phyloP scores from a whole-genome alignment of 2,113 vertebrate species.

The Trochalopteron elliotii region DNA sequence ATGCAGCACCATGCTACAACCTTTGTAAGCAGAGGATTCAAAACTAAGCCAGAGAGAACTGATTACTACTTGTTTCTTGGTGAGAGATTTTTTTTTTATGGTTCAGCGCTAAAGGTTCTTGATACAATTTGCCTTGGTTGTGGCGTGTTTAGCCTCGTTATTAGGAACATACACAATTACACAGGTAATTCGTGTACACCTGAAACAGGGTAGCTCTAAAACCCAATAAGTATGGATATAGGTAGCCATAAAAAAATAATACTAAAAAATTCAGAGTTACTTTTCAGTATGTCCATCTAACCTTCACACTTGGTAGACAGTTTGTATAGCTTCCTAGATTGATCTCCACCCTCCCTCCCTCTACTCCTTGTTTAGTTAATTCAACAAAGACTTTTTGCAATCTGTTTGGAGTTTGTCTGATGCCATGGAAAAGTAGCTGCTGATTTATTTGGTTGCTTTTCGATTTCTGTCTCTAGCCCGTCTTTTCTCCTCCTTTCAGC shows the following conservation, averaged over 20 bases:
- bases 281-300: slow-evolving; percentile 54
- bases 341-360: slow-evolving; percentile 64
- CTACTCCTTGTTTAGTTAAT: slow-evolving; percentile 80
- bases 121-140: slow-evolving; percentile 52
- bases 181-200: slow-evolving; percentile 47
- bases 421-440: slow-evolving; percentile 87
- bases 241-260: neutral
- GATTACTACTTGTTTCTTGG: slow-evolving; percentile 12
- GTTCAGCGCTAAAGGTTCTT: slow-evolving; percentile 14
- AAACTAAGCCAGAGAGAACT: slow-evolving; percentile 18
- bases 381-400: slow-evolving; percentile 83
- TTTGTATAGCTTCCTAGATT: slow-evolving; percentile 73
- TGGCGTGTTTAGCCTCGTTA: slow-evolving; percentile 48
- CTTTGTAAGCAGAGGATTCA: neutral
- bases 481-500: slow-evolving; percentile 88
- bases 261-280: slow-evolving; percentile 4
- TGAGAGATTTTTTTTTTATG: neutral
- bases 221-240: neutral
- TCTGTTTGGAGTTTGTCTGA: slow-evolving; percentile 85
- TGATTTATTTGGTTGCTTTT: slow-evolving; percentile 92
- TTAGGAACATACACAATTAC: slow-evolving; percentile 45
- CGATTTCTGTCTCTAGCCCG: slow-evolving; percentile 88
- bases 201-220: neutral
- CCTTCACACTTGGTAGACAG: slow-evolving; percentile 62
- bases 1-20: neutral